Evolutionary conservation across 2,113 vertebrate species (phyloP).

Genomic region (Clarias batrachus): DNA sequence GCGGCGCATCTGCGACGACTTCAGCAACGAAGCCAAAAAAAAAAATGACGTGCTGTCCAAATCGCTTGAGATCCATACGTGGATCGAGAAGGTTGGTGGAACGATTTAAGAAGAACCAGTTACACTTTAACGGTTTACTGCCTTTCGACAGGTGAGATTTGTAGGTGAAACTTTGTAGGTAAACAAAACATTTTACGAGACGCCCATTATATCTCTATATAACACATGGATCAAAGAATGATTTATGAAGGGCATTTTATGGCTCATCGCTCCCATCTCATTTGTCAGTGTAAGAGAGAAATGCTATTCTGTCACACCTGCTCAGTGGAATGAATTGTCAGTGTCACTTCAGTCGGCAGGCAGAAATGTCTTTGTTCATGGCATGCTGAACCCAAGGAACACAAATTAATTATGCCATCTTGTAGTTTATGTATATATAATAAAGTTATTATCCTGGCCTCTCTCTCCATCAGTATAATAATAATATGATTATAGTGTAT

Average conservation of each 20-base stretch:
- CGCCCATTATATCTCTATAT: background rate
- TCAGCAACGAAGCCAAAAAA: conserved; percentile 88
- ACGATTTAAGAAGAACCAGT: background rate
- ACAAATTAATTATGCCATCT: background rate
- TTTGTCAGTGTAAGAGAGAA: background rate
- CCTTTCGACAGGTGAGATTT: background rate
- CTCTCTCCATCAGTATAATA: background rate
- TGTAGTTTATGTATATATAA: background rate
- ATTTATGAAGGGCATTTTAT: conserved; percentile 16
- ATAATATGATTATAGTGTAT: background rate
- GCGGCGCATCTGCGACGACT: conserved; percentile 86
- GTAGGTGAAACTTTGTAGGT: background rate
- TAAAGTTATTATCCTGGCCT: background rate
- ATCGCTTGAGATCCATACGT: conserved; percentile 83
- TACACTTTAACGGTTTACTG: background rate
- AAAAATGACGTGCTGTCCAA: conserved; percentile 83
- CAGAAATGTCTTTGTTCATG: background rate
- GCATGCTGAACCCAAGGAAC: background rate
- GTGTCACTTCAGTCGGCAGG: background rate
- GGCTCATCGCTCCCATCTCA: background rate
- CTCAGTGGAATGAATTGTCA: conserved; percentile 5
- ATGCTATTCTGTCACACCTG: background rate
- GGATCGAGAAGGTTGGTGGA: conserved; percentile 82
- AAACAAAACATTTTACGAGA: background rate
- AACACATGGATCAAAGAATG: background rate